A percentile compares a stretch with the other conserved stretches of the same genome.
Conservation (phyloP, 2,888 invertebrate species). For the Hirtodrosophila trivittata region DNA sequence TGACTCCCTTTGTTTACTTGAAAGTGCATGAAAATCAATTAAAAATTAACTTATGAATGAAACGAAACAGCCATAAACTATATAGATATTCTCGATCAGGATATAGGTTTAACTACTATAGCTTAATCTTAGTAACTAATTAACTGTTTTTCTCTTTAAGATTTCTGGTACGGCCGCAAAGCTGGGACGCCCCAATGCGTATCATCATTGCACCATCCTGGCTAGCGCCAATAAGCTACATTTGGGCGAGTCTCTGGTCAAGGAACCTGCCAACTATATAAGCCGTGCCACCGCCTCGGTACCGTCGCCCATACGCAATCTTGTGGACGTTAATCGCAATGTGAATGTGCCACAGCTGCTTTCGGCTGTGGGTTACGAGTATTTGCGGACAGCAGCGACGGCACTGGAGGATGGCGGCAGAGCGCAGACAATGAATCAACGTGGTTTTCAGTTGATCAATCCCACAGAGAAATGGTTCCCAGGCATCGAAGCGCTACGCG, state of each 20-base stretch:
- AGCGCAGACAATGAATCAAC: conserved; percentile 89
- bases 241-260: conserved; percentile 89
- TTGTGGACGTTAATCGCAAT: conserved; percentile 89
- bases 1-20: conserved; percentile 10
- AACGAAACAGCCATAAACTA: too few relatives aligned
- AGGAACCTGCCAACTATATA: conserved; percentile 91
- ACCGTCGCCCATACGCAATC: conserved; percentile 92
- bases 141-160: conserved; percentile 86
- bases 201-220: conserved; percentile 98
- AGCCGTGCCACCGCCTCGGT: conserved; percentile 94
- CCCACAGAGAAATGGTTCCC: conserved; percentile 95
- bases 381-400: conserved; percentile 89
- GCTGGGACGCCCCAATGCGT: conserved; percentile 93
- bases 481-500: conserved; percentile 89
- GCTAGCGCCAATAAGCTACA: conserved; percentile 92
- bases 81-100: too few relatives aligned
- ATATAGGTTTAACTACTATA: too few relatives aligned
- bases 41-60: too few relatives aligned
- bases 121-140: too few relatives aligned
- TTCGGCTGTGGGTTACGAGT: conserved; percentile 93
- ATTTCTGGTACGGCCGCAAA: conserved; percentile 98
- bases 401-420: conserved; percentile 89
- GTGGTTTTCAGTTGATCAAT: conserved; percentile 93
- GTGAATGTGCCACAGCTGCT: conserved; percentile 90
- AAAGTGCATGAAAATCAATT: too few relatives aligned